A percentile compares a stretch with the other conserved stretches of the same genome.
Evolutionary conservation across 2,113 vertebrate species (phyloP).

Genomic region (Pteronura brasiliensis): DNA sequence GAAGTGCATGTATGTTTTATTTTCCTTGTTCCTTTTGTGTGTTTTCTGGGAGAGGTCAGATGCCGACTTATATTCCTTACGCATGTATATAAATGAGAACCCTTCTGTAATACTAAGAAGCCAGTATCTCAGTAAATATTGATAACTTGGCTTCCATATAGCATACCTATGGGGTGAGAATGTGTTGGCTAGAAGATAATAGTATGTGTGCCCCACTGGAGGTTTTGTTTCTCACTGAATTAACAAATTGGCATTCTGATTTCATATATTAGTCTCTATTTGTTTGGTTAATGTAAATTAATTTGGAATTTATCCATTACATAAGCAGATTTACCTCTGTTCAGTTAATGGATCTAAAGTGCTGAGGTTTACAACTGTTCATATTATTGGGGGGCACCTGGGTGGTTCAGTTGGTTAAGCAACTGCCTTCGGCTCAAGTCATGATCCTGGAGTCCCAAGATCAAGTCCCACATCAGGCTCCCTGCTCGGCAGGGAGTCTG

Average conservation of each 20-base stretch:
- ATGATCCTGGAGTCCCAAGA: too few relatives aligned
- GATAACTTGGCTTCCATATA: neutral
- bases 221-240: constrained; percentile 6
- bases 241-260: neutral
- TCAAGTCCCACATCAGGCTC: too few relatives aligned
- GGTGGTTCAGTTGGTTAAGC: too few relatives aligned
- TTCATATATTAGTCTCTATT: neutral
- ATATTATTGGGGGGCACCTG: neutral
- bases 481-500: too few relatives aligned
- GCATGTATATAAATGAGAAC: neutral
- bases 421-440: too few relatives aligned
- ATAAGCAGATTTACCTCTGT: neutral
- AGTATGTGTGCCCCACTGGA: neutral
- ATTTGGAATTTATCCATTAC: neutral
- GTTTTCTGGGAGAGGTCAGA: neutral
- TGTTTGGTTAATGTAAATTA: neutral
- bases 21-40: constrained; percentile 19
- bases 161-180: neutral
- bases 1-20: neutral
- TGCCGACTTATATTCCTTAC: neutral
- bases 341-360: neutral
- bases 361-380: neutral
- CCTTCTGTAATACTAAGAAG: neutral
- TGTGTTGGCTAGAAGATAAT: neutral
- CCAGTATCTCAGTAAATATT: neutral